Percentiles rank a stretch among this genome's conserved stretches.
These are phyloP conservation scores for Lasioglossum lativentre DNA, from an alignment of 2,888 invertebrate species.

Conservation along the genomic window DNA sequence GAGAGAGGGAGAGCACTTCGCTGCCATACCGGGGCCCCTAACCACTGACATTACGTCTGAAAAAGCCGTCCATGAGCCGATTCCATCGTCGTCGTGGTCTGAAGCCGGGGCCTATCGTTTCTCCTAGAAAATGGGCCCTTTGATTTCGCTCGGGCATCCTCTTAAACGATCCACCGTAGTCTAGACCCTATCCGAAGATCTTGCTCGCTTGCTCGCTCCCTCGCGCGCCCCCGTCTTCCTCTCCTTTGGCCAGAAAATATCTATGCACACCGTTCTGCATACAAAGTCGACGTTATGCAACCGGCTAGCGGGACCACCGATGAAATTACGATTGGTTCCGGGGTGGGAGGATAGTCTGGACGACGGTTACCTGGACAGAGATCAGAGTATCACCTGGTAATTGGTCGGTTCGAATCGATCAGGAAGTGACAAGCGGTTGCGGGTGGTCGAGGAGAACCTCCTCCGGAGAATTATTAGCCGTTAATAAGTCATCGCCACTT, in stretches of 20 bases:
- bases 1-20: constrained; percentile 5
- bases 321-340: constrained; percentile 31
- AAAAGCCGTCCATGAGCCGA: constrained; percentile 68
- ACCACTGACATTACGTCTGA: constrained; percentile 73
- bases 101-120: constrained; percentile 29
- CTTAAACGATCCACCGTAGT: constrained; percentile 12
- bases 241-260: background rate
- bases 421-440: constrained; percentile 20
- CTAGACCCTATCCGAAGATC: background rate
- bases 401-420: constrained; percentile 14
- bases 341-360: background rate
- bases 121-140: constrained; percentile 24
- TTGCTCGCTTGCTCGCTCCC: background rate
- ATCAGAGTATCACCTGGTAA: constrained; percentile 17
- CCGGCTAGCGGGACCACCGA: background rate
- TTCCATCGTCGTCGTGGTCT: constrained; percentile 57
- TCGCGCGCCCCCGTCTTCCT: background rate
- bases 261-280: constrained; percentile 5
- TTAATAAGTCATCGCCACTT: background rate
- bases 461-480: background rate
- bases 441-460: constrained; percentile 8
- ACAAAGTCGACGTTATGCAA: constrained; percentile 20
- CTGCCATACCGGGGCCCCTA: constrained; percentile 46
- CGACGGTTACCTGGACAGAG: background rate
- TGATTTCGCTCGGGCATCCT: constrained; percentile 32